A percentile compares a stretch with the other conserved stretches of the same genome.
Evolutionary conservation across 2,888 invertebrate species (phyloP).

Genomic region (Noctuana brunneofusca): DNA sequence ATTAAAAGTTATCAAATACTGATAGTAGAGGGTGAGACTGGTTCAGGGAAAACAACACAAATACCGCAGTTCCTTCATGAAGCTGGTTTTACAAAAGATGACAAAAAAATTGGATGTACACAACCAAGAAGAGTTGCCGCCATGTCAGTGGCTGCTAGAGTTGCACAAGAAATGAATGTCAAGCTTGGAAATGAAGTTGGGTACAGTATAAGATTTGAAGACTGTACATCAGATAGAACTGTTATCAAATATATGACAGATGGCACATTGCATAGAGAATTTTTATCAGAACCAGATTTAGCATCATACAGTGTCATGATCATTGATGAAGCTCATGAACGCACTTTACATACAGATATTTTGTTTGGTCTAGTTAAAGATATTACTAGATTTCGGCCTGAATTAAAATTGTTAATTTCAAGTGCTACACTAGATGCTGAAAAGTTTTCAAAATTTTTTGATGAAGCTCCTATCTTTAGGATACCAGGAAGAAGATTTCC

Average conservation of each 20-base stretch:
- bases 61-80: constrained; percentile 99
- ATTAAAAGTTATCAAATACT: constrained; percentile 94
- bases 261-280: constrained; percentile 98
- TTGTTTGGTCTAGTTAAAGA: constrained; percentile 98
- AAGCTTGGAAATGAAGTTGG: constrained; percentile 97
- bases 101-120: constrained; percentile 97
- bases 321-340: constrained; percentile 99
- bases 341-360: constrained; percentile 98
- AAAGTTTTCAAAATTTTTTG: constrained; percentile 99
- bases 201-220: constrained; percentile 98
- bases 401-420: constrained; percentile 97
- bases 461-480: constrained; percentile 98
- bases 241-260: constrained; percentile 99
- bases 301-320: constrained; percentile 99
- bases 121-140: constrained; percentile 99
- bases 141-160: constrained; percentile 99
- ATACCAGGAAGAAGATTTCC: constrained; percentile 99
- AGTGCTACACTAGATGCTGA: constrained; percentile 99
- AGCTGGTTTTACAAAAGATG: constrained; percentile 92
- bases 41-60: constrained; percentile 99
- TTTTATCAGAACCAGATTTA: constrained; percentile 97
- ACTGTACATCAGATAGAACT: constrained; percentile 98
- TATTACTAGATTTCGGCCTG: constrained; percentile 95
- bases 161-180: constrained; percentile 98
- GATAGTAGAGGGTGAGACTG: constrained; percentile 99